A percentile compares a stretch with the other conserved stretches of the same genome.
phyloP scores from a whole-genome alignment of 1,140 invertebrate genomes.

The Drosophila ironensis region DNA sequence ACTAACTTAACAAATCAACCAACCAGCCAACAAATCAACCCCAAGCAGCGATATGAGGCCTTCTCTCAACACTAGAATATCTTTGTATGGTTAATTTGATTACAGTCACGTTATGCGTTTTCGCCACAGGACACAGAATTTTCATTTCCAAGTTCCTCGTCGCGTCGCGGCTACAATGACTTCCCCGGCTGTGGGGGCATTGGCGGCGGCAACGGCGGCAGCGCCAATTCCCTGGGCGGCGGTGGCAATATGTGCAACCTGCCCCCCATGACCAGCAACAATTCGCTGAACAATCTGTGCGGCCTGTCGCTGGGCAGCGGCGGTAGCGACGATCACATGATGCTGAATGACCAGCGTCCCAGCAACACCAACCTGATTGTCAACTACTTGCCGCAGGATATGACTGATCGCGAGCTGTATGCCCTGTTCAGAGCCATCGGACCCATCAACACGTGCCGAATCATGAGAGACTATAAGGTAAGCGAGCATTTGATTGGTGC shows the following conservation, averaged over 20 bases:
- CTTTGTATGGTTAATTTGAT: conserved; percentile 78
- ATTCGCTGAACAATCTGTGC: conserved; percentile 75
- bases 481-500: no score
- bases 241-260: conserved; percentile 70
- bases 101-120: conserved; percentile 82
- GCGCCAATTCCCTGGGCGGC: conserved; percentile 9
- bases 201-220: background rate
- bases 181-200: conserved; percentile 59
- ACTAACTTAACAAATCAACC: no score
- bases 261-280: conserved; percentile 75
- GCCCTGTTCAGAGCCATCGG: conserved; percentile 94
- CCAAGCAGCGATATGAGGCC: conserved; percentile 61
- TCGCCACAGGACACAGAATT: conserved; percentile 82
- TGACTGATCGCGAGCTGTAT: conserved; percentile 95
- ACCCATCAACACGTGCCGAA: conserved; percentile 92
- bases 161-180: conserved; percentile 74
- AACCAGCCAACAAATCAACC: conserved; percentile 2
- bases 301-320: conserved; percentile 65
- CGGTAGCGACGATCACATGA: conserved; percentile 63
- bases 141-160: conserved; percentile 79
- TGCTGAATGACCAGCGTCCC: conserved; percentile 50
- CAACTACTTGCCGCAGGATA: conserved; percentile 96
- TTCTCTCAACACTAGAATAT: conserved; percentile 76
- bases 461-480: conserved; percentile 95
- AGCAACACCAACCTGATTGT: conserved; percentile 93